Evolutionary conservation across 2,888 invertebrate genomes (phyloP), one percentile per base, ranked within the genome.

Genomic region (Emmelina monodactyla): DNA sequence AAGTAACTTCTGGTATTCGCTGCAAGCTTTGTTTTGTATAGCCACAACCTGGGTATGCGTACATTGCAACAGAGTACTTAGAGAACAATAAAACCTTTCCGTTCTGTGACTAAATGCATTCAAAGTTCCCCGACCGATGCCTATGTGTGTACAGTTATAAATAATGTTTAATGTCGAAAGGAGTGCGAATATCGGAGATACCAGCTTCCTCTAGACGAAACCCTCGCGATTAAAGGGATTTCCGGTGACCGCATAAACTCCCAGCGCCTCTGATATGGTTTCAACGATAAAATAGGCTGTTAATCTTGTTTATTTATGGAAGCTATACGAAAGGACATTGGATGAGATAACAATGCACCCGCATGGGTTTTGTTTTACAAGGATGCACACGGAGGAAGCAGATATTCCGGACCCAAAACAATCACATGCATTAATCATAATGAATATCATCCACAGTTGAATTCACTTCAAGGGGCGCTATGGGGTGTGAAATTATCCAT

Each of bases 261-360:
- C 11, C 25, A 7, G 11, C 4, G 11, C 25, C 25, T 25, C n/a
- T 19, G 5, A 19, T 5, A 19, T 19, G 19, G 19, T 19, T 19
- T 5, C 6, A 5, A 9, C 5, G 19, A 9, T 19, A 19, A 19
- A 19, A 19, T 19, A 19, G 9, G 25, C n/a, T n/a, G 25, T 63
- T 58, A 57, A 63, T 66, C 61, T 60, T 59, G 52, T 65, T 62
- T 69, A 65, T 62, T 55, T 58, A 60, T 58, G 54, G 56, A 49
- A 41, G 37, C 41, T 36, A 42, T 42, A 37, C 32, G 44, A 25
- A 25, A 25, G 4, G 3, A 25, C 45, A 49, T 53, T 50, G 56
- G 55, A 61, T 48, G 55, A 51, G 53, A 57, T 46, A 54, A 68
- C 66, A 72, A 66, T 67, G 53, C 51, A 43, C 70, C 69, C 67